phyloP scores from a whole-genome alignment of 2,113 vertebrate species.

The Heliornis fulica region DNA sequence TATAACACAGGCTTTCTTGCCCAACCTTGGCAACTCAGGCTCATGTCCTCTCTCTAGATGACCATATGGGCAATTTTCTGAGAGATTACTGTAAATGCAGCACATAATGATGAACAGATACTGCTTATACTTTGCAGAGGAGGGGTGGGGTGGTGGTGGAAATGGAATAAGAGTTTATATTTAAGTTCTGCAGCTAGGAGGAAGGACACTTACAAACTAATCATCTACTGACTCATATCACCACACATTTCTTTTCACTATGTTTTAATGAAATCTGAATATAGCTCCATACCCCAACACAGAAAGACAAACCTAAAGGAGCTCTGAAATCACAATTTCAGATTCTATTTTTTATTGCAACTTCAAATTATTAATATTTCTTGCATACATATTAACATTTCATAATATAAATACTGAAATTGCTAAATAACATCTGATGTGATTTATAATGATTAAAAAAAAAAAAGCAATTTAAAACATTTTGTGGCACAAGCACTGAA shows the following conservation, averaged over 20 bases:
- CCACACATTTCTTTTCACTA: background rate
- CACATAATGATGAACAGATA: background rate
- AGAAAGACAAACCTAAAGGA: background rate
- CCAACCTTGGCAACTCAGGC: background rate
- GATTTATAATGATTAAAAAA: too few species aligned
- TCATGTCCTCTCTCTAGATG: background rate
- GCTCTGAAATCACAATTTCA: background rate
- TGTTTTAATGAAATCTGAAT: slow-evolving; percentile 4
- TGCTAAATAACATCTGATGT: background rate
- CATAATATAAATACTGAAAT: background rate
- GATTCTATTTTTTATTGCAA: background rate
- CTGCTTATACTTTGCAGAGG: background rate
- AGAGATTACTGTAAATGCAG: background rate
- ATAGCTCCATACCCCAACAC: background rate
- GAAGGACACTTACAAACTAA: background rate
- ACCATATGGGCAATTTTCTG: background rate
- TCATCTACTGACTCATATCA: background rate
- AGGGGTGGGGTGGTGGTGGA: too few species aligned
- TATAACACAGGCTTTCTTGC: fast-evolving
- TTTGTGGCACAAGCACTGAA: background rate
- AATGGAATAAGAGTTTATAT: background rate
- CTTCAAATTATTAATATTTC: background rate
- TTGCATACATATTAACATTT: background rate
- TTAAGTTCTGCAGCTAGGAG: background rate
- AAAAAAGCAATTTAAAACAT: background rate